phyloP scores from a whole-genome alignment of 2,113 vertebrate species.

The Leucopsar rothschildi region DNA sequence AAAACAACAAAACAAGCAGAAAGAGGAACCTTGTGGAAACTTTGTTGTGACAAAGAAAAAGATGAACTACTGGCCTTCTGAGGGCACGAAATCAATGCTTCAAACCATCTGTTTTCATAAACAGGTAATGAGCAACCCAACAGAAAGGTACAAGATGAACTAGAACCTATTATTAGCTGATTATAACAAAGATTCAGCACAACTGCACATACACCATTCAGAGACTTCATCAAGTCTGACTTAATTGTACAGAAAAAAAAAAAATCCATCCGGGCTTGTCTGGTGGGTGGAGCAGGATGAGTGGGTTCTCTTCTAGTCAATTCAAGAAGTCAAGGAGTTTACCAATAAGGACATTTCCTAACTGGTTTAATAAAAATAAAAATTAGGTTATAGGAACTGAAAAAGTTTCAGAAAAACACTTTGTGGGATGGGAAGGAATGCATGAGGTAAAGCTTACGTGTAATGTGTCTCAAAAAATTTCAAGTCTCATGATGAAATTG shows the following conservation, averaged over 20 bases:
- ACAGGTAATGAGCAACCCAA: neutral
- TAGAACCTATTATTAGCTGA: neutral
- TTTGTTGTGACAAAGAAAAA: neutral
- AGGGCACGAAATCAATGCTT: neutral
- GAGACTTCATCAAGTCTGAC: neutral
- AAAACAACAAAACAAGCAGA: neutral
- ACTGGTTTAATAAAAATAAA: neutral
- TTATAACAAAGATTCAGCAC: neutral
- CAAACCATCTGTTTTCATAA: neutral
- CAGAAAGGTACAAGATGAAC: neutral
- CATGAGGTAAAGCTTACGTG: neutral
- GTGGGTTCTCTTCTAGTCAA: neutral
- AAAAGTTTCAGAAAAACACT: neutral
- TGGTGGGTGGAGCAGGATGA: neutral
- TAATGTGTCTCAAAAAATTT: neutral
- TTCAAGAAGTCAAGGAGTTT: neutral
- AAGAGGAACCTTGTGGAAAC: neutral
- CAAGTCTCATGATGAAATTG: neutral
- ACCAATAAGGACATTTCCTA: neutral
- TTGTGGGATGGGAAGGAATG: neutral
- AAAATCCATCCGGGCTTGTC: neutral
- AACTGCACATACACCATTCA: neutral
- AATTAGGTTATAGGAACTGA: neutral
- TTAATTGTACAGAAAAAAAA: neutral
- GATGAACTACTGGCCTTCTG: neutral